These are phyloP conservation scores for Bellardia pandia DNA, from an alignment of 2,888 invertebrate genomes.

Conservation along the genomic window DNA sequence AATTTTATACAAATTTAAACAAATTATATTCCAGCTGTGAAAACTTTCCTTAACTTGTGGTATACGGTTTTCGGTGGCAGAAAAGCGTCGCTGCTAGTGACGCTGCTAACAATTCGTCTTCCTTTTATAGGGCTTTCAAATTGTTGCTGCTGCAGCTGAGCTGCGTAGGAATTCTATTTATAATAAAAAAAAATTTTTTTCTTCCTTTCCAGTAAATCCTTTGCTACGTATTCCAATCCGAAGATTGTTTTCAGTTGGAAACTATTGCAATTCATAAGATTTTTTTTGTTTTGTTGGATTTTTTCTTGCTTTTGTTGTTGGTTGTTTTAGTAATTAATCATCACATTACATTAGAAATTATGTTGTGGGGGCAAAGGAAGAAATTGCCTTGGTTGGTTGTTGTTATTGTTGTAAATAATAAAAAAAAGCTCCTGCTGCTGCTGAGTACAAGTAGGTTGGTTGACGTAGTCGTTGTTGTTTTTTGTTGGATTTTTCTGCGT, in stretches of 20 bases:
- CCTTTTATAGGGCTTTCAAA: conserved; percentile 36
- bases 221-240: conserved; percentile 49
- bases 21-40: not conserved
- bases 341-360: conserved; percentile 57
- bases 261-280: conserved; percentile 73
- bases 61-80: conserved; percentile 42
- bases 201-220: conserved; percentile 47
- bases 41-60: conserved; percentile 32
- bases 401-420: conserved; percentile 57
- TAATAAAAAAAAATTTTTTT: conserved; percentile 64
- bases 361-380: conserved; percentile 54
- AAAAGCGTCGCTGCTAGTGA: conserved; percentile 65
- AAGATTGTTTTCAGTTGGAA: conserved; percentile 68
- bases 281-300: conserved; percentile 48
- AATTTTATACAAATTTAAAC: not conserved
- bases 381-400: conserved; percentile 43
- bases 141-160: conserved; percentile 68
- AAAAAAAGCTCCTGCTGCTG: conserved; percentile 60
- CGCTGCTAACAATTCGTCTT: conserved; percentile 75
- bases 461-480: conserved; percentile 62
- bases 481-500: conserved; percentile 70
- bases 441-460: conserved; percentile 62
- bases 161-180: conserved; percentile 76
- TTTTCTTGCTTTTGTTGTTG: conserved; percentile 57
- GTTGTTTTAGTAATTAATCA: conserved; percentile 50